Conservation (phyloP, 2,888 invertebrate genomes). For the Drosophila leonis region DNA sequence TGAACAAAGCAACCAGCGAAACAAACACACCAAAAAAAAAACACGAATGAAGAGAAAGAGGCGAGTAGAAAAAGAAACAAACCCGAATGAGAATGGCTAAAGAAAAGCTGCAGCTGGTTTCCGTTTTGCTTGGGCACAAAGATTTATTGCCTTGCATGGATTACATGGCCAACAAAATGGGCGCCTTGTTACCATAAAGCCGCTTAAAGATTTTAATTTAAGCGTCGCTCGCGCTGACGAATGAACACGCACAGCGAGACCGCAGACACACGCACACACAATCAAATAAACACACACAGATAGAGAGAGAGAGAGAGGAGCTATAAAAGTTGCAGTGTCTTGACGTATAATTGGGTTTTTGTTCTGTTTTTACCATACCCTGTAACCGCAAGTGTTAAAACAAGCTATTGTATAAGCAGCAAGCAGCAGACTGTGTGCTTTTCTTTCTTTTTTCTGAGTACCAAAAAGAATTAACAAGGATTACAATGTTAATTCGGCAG, state of each 20-base stretch:
- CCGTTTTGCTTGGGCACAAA: slow-evolving; percentile 50
- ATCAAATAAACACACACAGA: background rate
- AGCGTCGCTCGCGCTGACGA: slow-evolving; percentile 40
- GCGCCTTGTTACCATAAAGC: slow-evolving; percentile 66
- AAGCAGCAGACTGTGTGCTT: background rate
- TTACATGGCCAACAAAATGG: slow-evolving; percentile 49
- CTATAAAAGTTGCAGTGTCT: slow-evolving; percentile 7
- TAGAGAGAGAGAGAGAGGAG: background rate
- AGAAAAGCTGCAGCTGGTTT: slow-evolving; percentile 66
- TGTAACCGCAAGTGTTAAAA: slow-evolving; percentile 1
- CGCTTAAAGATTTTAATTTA: slow-evolving; percentile 75
- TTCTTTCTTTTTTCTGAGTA: background rate
- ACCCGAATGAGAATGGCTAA: slow-evolving; percentile 29
- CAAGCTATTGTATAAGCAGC: background rate
- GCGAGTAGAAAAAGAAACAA: slow-evolving; percentile 2
- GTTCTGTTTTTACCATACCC: slow-evolving; percentile 8
- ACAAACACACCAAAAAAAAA: slow-evolving; percentile 17
- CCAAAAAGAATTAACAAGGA: background rate
- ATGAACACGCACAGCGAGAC: slow-evolving; percentile 32
- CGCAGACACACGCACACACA: background rate
- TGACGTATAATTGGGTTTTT: slow-evolving; percentile 24
- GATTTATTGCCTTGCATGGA: slow-evolving; percentile 70
- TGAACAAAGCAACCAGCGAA: slow-evolving; percentile 43
- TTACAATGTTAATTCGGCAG: background rate
- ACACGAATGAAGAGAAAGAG: background rate